Base-by-base conservation (phyloP, 2,113 vertebrate genomes). In the Oceanites oceanicus region DNA sequence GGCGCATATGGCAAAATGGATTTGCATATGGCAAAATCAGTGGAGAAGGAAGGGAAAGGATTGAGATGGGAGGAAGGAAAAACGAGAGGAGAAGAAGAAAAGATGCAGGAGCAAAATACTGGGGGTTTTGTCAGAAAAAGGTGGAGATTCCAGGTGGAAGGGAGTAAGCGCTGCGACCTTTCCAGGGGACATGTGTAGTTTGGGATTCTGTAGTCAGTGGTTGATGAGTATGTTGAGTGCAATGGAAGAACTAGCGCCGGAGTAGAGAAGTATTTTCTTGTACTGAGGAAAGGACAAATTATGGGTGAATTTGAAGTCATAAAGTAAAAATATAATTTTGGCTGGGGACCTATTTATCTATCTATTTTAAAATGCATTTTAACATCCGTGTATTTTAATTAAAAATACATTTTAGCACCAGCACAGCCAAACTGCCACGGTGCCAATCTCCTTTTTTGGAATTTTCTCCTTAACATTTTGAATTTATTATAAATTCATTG, bases 401-500 rank as follows among this genome's bases (percentile, higher is more conserved):
- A 97, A 96, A 97, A 97, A 93, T 76, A 81, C 91, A 93, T 94
- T 96, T 85, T 62, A 92, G 94, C 86, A 81, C 71, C 95, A 86
- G 85, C 86, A 36, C 76, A 96, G 87, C 95, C 94, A 96, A 88
- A 86, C 49, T n/a, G 80, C 90, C 85, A 23, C 5, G 7, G 76
- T 87, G 90, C 86, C 93, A 95, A 59, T 80, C 81, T 77, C 80
- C 71, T 75, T 44, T 77, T 77, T 73, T 65, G 89, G 90, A 85
- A 87, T 88, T 90, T 90, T 93, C 93, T 75, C 66, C 49, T 58
- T 29, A 80, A 47, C 55, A 13, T 91, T 62, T 77, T 53, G 83
- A 92, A 91, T 30, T 55, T 58, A 71, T 93, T 58, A 89, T n/a
- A 16, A 83, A 78, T 78, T 83, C 83, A 62, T 92, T 90, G 93